Evolutionary conservation across 2,113 vertebrate species (phyloP).

Genomic region (Triplophysa siluroides): DNA sequence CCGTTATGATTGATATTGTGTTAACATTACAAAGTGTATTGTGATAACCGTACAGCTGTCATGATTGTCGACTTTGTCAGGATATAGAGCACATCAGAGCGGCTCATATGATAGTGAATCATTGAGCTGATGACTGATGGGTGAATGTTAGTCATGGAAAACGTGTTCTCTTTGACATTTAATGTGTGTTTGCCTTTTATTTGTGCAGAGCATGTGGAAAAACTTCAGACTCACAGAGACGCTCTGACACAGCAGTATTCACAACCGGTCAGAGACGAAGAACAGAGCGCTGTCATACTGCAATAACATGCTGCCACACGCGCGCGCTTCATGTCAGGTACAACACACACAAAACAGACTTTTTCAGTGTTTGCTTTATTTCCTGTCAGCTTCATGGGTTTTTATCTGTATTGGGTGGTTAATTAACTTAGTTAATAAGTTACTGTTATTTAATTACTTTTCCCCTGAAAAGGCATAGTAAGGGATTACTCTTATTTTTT

Average conservation of each 20-base stretch:
- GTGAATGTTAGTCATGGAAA: neutral
- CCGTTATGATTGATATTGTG: too few relatives aligned
- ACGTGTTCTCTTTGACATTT: neutral
- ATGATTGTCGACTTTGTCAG: too few relatives aligned
- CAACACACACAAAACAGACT: slow-evolving; percentile 3
- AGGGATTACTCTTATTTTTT: too few relatives aligned
- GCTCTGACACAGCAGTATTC: slow-evolving; percentile 48
- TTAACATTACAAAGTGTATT: too few relatives aligned
- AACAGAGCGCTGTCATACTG: slow-evolving; percentile 31
- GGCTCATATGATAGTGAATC: neutral
- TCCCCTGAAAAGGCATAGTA: too few relatives aligned
- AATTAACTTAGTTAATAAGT: too few relatives aligned
- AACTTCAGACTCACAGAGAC: slow-evolving; percentile 42
- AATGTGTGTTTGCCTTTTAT: neutral
- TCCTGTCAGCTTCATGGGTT: too few relatives aligned
- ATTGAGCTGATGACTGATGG: neutral
- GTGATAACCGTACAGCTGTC: neutral
- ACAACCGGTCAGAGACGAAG: neutral
- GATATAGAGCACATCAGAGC: neutral
- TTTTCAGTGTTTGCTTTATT: too few relatives aligned
- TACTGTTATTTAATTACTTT: too few relatives aligned
- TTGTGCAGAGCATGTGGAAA: neutral
- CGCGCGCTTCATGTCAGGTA: slow-evolving; percentile 54
- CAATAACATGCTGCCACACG: slow-evolving; percentile 18
- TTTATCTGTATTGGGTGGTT: too few relatives aligned